Percentiles rank a stretch among this genome's conserved stretches.
phyloP scores from a whole-genome alignment of 2,113 vertebrate species.

The Hemibagrus wyckioides region DNA sequence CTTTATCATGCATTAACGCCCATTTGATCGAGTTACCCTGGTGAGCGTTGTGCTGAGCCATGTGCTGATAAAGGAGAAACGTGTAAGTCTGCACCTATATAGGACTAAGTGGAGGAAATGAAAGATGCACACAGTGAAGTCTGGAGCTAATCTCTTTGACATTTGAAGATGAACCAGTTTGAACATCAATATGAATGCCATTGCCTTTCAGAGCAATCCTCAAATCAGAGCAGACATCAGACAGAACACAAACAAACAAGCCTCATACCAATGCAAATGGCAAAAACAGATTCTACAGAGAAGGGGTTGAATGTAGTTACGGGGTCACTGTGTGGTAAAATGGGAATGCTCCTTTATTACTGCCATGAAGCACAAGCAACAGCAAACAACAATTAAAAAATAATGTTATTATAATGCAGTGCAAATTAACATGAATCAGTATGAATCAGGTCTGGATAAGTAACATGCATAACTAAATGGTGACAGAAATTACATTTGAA shows the following conservation, averaged over 20 bases:
- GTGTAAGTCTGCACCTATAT: neutral
- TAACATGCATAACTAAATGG: neutral
- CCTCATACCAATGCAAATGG: conserved; percentile 43
- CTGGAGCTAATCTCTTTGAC: conserved; percentile 55
- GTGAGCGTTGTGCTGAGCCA: neutral
- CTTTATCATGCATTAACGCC: conserved; percentile 26
- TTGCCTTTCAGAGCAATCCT: conserved; percentile 38
- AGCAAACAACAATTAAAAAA: neutral
- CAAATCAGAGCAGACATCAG: conserved; percentile 21
- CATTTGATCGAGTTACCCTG: conserved; percentile 29
- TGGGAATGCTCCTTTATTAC: neutral
- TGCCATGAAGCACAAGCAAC: neutral
- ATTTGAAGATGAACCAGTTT: conserved; percentile 52
- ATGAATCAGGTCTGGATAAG: neutral
- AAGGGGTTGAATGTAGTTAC: neutral
- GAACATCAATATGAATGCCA: conserved; percentile 45
- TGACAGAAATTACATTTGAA: neutral
- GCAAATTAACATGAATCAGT: neutral
- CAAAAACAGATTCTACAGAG: conserved; percentile 17
- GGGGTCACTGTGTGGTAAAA: neutral
- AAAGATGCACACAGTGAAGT: conserved; percentile 36
- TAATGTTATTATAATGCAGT: neutral
- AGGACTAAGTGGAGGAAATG: conserved; percentile 25
- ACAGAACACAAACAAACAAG: conserved; percentile 47
- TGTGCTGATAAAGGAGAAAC: conserved; percentile 29